Conservation (phyloP, 2,113 vertebrate species). For the Amphiprion percula region DNA sequence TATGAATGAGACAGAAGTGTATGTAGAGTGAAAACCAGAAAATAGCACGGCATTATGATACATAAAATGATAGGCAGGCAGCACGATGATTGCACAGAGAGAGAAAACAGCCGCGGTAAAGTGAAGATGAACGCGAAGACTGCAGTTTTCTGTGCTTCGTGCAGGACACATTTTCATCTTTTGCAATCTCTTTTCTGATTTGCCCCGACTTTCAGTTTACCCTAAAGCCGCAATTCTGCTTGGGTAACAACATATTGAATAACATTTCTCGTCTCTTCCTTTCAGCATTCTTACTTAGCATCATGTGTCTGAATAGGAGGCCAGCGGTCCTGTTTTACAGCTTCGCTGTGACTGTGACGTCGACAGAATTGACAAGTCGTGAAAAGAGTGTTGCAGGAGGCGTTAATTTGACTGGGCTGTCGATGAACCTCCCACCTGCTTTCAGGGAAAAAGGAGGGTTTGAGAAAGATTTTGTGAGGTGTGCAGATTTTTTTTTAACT, state of each 20-base stretch:
- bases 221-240: constrained; percentile 4
- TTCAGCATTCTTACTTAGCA: background rate
- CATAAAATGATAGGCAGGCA: constrained; percentile 30
- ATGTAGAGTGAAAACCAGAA: constrained; percentile 31
- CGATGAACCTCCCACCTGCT: constrained; percentile 4
- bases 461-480: background rate
- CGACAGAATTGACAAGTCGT: background rate
- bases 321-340: background rate
- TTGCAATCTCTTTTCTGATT: constrained; percentile 29
- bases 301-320: background rate
- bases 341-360: background rate
- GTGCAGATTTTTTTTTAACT: background rate
- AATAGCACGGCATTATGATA: constrained; percentile 29
- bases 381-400: constrained; percentile 12
- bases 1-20: constrained; percentile 55
- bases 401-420: constrained; percentile 8
- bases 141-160: constrained; percentile 16
- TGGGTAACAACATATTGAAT: constrained; percentile 11
- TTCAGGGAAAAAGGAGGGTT: background rate
- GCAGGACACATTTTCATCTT: constrained; percentile 39
- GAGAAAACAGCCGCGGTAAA: constrained; percentile 23
- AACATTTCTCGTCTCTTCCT: background rate
- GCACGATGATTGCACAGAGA: constrained; percentile 9
- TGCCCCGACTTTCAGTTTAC: constrained; percentile 15
- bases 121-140: constrained; percentile 33